Evolutionary conservation across 2,797 vertebrate genomes (phyloP).

Genomic region (Lateolabrax maculatus): DNA sequence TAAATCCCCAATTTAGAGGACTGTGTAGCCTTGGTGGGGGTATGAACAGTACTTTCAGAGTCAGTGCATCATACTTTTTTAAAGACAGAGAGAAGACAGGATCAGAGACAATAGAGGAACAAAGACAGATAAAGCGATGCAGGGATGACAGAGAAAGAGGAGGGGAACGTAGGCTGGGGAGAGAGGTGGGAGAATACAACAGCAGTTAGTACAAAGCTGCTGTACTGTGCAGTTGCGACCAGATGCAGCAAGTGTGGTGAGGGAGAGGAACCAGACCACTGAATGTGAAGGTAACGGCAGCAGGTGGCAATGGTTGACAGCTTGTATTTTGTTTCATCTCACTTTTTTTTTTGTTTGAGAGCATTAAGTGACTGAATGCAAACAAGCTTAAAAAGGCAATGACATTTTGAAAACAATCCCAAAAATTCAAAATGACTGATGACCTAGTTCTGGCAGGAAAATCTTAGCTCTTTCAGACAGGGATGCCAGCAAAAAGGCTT

Average conservation of each 20-base stretch:
- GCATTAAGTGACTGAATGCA: slow-evolving; percentile 3
- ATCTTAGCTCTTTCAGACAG: background rate
- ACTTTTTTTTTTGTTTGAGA: background rate
- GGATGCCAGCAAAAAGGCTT: background rate
- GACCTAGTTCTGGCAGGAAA: slow-evolving; percentile 11
- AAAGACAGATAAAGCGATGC: background rate
- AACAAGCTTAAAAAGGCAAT: slow-evolving; percentile 31
- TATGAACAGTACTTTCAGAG: too few species aligned
- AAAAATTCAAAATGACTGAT: slow-evolving; percentile 29
- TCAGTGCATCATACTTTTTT: too few species aligned
- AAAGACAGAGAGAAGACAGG: background rate
- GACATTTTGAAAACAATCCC: slow-evolving; percentile 3
- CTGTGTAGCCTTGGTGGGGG: background rate
- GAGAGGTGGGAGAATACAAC: background rate
- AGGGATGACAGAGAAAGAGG: slow-evolving; percentile 3
- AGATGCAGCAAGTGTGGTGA: background rate
- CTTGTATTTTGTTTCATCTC: slow-evolving; percentile 1
- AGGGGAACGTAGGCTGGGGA: background rate
- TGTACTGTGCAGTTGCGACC: background rate
- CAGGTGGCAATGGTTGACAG: slow-evolving; percentile 1
- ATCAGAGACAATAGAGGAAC: background rate
- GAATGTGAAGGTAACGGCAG: slow-evolving; percentile 12
- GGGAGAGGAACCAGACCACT: background rate
- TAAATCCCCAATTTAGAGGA: background rate
- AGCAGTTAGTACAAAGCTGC: slow-evolving; percentile 4